Base-by-base conservation (phyloP, 2,888 invertebrate species). In the Ectobius pallidus region DNA sequence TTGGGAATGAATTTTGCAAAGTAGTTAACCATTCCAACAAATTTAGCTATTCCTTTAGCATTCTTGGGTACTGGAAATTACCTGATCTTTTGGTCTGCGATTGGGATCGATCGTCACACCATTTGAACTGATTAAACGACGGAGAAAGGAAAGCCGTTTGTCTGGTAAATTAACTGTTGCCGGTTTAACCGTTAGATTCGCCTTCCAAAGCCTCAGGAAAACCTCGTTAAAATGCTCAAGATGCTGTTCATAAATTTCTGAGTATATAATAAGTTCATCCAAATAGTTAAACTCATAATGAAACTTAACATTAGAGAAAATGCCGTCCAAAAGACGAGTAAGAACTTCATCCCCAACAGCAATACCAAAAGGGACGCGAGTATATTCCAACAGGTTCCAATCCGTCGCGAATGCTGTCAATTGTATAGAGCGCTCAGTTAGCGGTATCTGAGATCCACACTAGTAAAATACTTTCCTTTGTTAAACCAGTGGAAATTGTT, bases 1-100 rank as follows among this genome's bases (percentile, higher is more conserved):
- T 62, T 61, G 7, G 61, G 61, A 22, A 61, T 61, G 4, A 61
- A 61, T 30, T 62, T 22, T 11, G 25, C 18, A 30, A 18, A 62
- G 2, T 18, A 30, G 16, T 22, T 30, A 1, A 30, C 30, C 34
- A 6, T 25, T 16, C 30, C 1, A 18, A 58, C 27, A 27, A 22
- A 58, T 22, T 4, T n/a, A 18, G 58, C 22, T n/a, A 18, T 25
- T n/a, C 3, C 32, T 30, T 30, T 62, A 14, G 39, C 34, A 18
- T 63, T 34, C 9, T 34, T 34, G 1, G 63, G 63, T 1, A 14
- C 16, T 0, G 63, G 63, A 1, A 39, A 63, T 4, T 63, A 18
- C n/a, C 34, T 42, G 16, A 63, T 63, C 2, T 32, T 3, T 1
- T 16, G 20, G 0, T n/a, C 22, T 63, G 3, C 22, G 34, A n/a